Evolutionary conservation across 2,797 vertebrate genomes (phyloP).

Genomic region (Passerculus sandwichensis): DNA sequence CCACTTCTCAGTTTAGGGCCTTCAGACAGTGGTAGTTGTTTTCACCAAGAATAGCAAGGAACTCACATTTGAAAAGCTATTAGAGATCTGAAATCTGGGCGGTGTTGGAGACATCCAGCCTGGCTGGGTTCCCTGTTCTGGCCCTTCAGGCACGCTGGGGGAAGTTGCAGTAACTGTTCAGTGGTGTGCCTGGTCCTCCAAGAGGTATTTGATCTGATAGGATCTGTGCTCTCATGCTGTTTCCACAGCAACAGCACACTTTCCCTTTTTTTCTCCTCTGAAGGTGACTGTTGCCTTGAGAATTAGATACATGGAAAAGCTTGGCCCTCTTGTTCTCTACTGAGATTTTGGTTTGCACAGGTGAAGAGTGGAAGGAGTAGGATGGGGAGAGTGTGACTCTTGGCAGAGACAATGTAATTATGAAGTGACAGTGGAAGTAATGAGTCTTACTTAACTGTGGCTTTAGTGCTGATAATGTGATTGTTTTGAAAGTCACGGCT

Average conservation of each 20-base stretch:
- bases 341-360: neutral
- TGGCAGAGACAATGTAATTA: neutral
- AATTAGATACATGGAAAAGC: neutral
- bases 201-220: neutral
- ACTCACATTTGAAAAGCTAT: neutral
- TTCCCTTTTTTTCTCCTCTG: neutral
- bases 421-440: neutral
- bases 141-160: neutral
- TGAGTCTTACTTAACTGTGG: neutral
- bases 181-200: neutral
- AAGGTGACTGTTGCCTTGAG: neutral
- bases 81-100: neutral
- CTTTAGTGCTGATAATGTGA: neutral
- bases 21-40: neutral
- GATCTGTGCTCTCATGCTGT: neutral
- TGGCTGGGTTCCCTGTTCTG: neutral
- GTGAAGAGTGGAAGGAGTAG: neutral
- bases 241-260: constrained; percentile 37
- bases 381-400: neutral
- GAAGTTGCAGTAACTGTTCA: neutral
- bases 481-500: neutral
- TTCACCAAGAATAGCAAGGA: neutral
- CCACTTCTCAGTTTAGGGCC: neutral
- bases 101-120: neutral
- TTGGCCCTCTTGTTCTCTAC: neutral